Base-by-base conservation (phyloP, 2,888 invertebrate species). In the Ethmia dodecea region DNA sequence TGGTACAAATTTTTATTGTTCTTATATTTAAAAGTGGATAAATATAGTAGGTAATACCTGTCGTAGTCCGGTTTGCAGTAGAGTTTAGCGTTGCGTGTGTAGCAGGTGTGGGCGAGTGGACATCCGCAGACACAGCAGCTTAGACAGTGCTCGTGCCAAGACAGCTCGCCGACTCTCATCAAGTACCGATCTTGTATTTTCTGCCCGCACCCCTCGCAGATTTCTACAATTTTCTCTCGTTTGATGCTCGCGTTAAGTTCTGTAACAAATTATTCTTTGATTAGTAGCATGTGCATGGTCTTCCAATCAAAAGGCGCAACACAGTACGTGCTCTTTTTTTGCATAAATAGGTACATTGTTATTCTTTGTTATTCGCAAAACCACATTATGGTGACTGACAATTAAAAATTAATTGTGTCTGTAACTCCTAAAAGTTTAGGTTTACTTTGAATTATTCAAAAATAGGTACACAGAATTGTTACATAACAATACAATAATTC, bases 1-100 rank as follows among this genome's bases (percentile, higher is more conserved):
- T 20, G 2, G 20, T 20, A 9, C 8, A n/a, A 22, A n/a, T 18
- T 6, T 5, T 3, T 26, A 13, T 27, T 8, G 27, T 22, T 10
- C 22, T n/a, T 5, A 8, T 22, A 22, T 12, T 26, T 10, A 26
- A 12, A 26, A 26, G n/a, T 9, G 8, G 9, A 8, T 13, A 13
- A 28, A 13, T 28, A 6, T 28, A 5, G 3, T 8, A 14, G 3
- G 6, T 14, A 31, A 24, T 87, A 96, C 96, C 94, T 94, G 87
- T 98, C 97, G 80, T 99, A 99, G 80, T 99, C 99, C 42, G 94
- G 91, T 72, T 97, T 96, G 88, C 99, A 99, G 88, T 97, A 99
- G 33, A 99, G 89, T 74, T 97, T 96, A 54, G 96, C 92, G 66
- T 97, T 96, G 51, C 97, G 91, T 35, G 95, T 94, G 88, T 96